Percentiles rank a stretch among this genome's conserved stretches.
Evolutionary conservation across 2,888 invertebrate species (phyloP).

Genomic region (Andricus quercusramuli): DNA sequence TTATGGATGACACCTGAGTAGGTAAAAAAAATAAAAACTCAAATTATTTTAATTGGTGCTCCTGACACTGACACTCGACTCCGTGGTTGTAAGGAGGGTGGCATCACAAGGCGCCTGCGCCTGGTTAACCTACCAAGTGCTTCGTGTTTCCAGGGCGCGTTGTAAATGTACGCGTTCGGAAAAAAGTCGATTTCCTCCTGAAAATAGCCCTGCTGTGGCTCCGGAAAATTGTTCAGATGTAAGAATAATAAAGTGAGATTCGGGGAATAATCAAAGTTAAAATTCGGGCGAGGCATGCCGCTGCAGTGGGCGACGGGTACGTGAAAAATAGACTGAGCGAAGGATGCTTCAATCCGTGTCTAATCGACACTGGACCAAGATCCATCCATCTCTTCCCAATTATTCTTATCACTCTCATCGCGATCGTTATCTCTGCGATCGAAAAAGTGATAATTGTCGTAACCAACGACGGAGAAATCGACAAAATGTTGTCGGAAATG

Average conservation of each 20-base stretch:
- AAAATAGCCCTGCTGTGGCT: background rate
- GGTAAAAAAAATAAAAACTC: too few relatives aligned
- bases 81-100: background rate
- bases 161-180: background rate
- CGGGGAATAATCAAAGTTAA: background rate
- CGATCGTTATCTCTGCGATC: conserved; percentile 19
- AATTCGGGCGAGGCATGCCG: conserved; percentile 44
- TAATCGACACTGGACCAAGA: conserved; percentile 45
- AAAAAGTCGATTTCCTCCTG: background rate
- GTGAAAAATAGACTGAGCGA: conserved; percentile 48
- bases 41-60: background rate
- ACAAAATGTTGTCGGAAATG: conserved; percentile 80
- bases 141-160: conserved; percentile 10
- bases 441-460: background rate
- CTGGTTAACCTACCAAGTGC: conserved; percentile 28
- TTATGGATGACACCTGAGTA: too few relatives aligned
- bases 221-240: background rate
- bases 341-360: conserved; percentile 54
- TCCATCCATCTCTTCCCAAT: conserved; percentile 49
- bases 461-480: background rate
- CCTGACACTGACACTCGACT: background rate
- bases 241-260: background rate
- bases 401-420: conserved; percentile 49
- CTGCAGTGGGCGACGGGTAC: conserved; percentile 48
- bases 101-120: conserved; percentile 29